Percentiles rank a stretch among this genome's conserved stretches.
Evolutionary conservation across 2,797 vertebrate genomes (phyloP).

Genomic region (Melanotaenia boesemani): DNA sequence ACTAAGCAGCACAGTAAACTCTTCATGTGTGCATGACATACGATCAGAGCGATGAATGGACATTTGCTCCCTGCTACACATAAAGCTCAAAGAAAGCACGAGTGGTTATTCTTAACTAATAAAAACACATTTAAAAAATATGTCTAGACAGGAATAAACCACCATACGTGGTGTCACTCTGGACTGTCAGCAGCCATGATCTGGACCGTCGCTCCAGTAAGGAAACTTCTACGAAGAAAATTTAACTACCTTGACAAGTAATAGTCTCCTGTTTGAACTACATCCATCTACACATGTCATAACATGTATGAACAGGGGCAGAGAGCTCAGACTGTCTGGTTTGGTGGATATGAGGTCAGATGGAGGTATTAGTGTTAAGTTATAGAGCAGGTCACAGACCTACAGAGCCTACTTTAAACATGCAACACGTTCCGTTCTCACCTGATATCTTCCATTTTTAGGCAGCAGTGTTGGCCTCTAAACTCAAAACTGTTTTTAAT

Average conservation of each 20-base stretch:
- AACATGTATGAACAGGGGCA: constrained; percentile 26
- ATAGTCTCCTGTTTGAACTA: not conserved
- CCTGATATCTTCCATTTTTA: constrained; percentile 7
- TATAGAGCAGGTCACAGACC: not conserved
- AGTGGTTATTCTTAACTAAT: constrained; percentile 17
- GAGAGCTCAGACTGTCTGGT: constrained; percentile 45
- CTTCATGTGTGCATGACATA: constrained; percentile 13
- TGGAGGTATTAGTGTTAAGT: not conserved
- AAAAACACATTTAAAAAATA: constrained; percentile 11
- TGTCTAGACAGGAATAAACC: constrained; percentile 48
- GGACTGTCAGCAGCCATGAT: not conserved
- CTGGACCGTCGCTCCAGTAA: not conserved
- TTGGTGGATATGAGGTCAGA: constrained; percentile 34
- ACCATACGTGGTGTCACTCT: not conserved
- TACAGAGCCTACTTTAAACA: constrained; percentile 20
- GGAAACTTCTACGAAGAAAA: not conserved
- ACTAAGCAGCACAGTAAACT: not conserved
- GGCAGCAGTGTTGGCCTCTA: not conserved
- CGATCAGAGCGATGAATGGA: constrained; percentile 30
- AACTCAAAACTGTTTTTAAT: not conserved
- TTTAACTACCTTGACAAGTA: not conserved
- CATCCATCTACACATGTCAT: not conserved
- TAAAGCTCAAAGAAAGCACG: constrained; percentile 19
- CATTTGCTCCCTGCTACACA: constrained; percentile 14
- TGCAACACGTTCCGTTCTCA: constrained; percentile 23